Base-by-base conservation (phyloP, 2,888 invertebrate species). In the Eulithis testata region DNA sequence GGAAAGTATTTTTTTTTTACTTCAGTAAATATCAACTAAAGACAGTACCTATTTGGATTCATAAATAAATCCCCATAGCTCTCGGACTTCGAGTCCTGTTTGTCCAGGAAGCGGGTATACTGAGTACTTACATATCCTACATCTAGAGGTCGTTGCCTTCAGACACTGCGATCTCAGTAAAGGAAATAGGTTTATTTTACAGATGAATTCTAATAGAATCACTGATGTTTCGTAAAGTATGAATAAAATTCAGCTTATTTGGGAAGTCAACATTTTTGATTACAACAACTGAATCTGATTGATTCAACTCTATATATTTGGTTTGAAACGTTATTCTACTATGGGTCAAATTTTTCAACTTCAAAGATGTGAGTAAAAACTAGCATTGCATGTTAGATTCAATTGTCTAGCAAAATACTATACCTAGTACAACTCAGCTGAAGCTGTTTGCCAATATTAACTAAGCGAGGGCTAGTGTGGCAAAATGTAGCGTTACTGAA, bases 91-190 rank as follows among this genome's bases (percentile, higher is more conserved):
- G 56, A 70, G 68, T 70, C 66, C 78, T 76, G 78, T 81, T 80
- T 78, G 76, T 77, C 78, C 85, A 85, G 85, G 87, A 87, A 86
- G 82, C 79, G 74, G 74, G 75, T 75, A 74, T 72, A 73, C 50
- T 31, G 60, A 52, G 65, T 81, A 79, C 77, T 77, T 75, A 72
- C 71, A 66, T 73, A 82, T 84, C 80, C 79, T 79, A 84, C 81
- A 86, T 85, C 79, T 83, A 84, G 78, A 82, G 89, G 85, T 84
- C 88, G 73, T 86, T 86, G 86, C 72, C 86, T 58, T 60, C 50
- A 54, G 43, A 74, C 73, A 75, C 63, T 63, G 74, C 68, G 74
- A 74, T 75, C 73, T 56, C n/a, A 54, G 59, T 47, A 43, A 55
- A 45, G 56, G 43, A 21, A 65, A 64, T 50, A 50, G 21, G 44